Evolutionary conservation across 2,797 vertebrate species (phyloP), one percentile per base, ranked within the genome.

Genomic region (Tinamus major): DNA sequence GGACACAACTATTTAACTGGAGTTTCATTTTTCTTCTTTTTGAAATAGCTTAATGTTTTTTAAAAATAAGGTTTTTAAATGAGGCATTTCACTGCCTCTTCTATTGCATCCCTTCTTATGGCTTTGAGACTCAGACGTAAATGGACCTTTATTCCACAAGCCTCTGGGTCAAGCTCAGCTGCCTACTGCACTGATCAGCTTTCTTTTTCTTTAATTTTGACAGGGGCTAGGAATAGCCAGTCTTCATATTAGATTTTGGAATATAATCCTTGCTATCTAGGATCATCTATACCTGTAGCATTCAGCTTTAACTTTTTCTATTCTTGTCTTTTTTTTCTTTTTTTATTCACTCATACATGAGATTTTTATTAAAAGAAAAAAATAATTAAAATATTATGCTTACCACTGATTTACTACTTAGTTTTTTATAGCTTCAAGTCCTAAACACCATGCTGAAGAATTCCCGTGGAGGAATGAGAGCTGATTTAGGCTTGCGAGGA

Each of bases 211-310:
- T 91, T 58, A 85, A 79, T 96, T 96, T 96, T 90, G 62, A 56
- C 75, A 77, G 87, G 24, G 59, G 53, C 23, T 84, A 61, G 49
- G 29, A 61, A 27, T 80, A 89, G 56, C 85, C 59, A 64, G 90
- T 75, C 63, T 70, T 94, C 70, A 76, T 94, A 91, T 85, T 91
- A 86, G 91, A 90, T 68, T 94, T 94, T 93, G 69, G 62, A 92
- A 89, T 84, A 95, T 77, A 96, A 91, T 92, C 72, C 93, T 91
- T 89, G 72, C 78, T 96, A 90, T 89, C 71, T 95, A 93, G 96
- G 49, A 46, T 87, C 79, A 95, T 88, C 91, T 96, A 94, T 84
- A 95, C 87, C 85, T 93, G 39, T 82, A 96, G 70, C 29, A 2
- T 53, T 70, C 0, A 9, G 56, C 48, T 86, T 92, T 81, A 8